phyloP scores from a whole-genome alignment of 1,140 invertebrate genomes.

The Diploscapter pachys region DNA sequence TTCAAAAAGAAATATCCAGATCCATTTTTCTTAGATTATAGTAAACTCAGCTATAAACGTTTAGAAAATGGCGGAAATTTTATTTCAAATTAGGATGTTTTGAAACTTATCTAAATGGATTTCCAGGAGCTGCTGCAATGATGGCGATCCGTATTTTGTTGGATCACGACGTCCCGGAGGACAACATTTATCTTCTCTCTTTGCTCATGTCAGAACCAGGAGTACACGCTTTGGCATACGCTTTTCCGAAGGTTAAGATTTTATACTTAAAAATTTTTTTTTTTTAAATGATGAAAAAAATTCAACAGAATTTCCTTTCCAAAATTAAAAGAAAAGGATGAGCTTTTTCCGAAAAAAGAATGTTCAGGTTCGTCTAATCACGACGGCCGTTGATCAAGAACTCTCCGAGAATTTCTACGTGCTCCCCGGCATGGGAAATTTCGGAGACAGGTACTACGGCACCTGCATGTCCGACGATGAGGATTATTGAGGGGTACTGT shows the following conservation, averaged over 20 bases:
- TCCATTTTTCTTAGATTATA: too few relatives aligned
- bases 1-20: too few relatives aligned
- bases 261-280: not conserved
- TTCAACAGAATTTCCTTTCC: too few relatives aligned
- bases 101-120: conserved; percentile 62
- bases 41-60: too few relatives aligned
- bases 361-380: conserved; percentile 71
- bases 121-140: conserved; percentile 93
- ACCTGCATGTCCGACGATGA: conserved; percentile 62
- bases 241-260: conserved; percentile 81
- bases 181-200: conserved; percentile 87
- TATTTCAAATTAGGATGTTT: too few relatives aligned
- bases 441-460: conserved; percentile 89
- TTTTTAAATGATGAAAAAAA: too few relatives aligned
- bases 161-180: conserved; percentile 92
- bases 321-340: too few relatives aligned
- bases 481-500: not conserved
- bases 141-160: conserved; percentile 95
- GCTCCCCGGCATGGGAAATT: conserved; percentile 92
- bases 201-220: conserved; percentile 94
- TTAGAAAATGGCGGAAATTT: too few relatives aligned
- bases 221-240: conserved; percentile 95
- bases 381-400: conserved; percentile 89
- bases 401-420: conserved; percentile 98
- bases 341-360: not conserved